A percentile compares a stretch with the other conserved stretches of the same genome.
phyloP scores from a whole-genome alignment of 2,113 vertebrate species.

The Heterotilapia buettikoferi region DNA sequence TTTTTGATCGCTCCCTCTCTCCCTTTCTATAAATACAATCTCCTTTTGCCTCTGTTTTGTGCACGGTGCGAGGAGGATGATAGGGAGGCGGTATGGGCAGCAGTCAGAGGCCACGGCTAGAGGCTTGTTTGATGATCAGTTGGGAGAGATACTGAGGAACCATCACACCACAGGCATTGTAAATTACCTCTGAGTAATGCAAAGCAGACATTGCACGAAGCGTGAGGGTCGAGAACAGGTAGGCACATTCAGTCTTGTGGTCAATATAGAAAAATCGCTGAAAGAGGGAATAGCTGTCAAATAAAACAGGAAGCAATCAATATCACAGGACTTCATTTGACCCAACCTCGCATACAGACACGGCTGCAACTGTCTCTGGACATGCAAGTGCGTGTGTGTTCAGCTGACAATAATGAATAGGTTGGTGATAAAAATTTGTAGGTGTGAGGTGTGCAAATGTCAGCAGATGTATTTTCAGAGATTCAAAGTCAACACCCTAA shows the following conservation, averaged over 20 bases:
- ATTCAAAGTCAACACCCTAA: slow-evolving; percentile 2
- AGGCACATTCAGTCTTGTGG: not conserved
- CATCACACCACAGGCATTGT: slow-evolving; percentile 37
- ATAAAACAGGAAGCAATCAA: slow-evolving; percentile 14
- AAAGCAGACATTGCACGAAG: slow-evolving; percentile 3
- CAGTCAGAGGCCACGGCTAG: slow-evolving; percentile 42
- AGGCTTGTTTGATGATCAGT: slow-evolving; percentile 59
- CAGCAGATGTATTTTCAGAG: slow-evolving; percentile 32
- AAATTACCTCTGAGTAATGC: slow-evolving; percentile 55
- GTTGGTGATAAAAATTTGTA: not conserved
- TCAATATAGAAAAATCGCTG: not conserved
- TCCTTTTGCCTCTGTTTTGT: slow-evolving; percentile 33
- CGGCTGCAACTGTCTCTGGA: not conserved
- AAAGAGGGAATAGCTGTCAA: slow-evolving; percentile 25
- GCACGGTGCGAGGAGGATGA: slow-evolving; percentile 12
- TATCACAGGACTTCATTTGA: not conserved
- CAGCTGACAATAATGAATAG: not conserved
- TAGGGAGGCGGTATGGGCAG: slow-evolving; percentile 25
- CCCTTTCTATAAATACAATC: slow-evolving; percentile 34
- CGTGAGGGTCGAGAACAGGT: not conserved
- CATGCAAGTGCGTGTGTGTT: not conserved
- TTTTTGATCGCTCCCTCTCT: slow-evolving; percentile 47
- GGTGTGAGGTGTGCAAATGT: slow-evolving; percentile 13
- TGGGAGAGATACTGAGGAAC: slow-evolving; percentile 29
- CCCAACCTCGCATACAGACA: not conserved